These are phyloP conservation scores for Hylia prasina DNA, from an alignment of 2,113 vertebrate species.

Conservation along the genomic window DNA sequence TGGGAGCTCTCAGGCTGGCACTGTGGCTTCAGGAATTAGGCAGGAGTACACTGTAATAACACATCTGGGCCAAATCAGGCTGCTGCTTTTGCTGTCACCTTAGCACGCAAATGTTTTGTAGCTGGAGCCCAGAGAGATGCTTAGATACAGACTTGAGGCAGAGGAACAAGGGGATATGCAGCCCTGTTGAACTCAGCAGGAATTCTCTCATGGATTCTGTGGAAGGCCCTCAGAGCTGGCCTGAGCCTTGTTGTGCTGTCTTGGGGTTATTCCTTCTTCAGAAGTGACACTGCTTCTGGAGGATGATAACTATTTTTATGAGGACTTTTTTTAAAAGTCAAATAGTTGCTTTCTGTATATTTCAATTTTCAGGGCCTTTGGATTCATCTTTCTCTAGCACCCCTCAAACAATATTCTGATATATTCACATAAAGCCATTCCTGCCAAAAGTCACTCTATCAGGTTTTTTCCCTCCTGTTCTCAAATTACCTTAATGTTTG, in stretches of 20 bases:
- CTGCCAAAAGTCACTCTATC: background rate
- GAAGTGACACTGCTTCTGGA: background rate
- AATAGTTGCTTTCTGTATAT: background rate
- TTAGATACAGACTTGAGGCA: background rate
- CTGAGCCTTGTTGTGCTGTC: background rate
- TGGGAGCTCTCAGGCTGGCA: accelerated
- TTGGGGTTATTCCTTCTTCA: background rate
- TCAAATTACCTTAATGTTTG: background rate
- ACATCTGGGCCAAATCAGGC: background rate
- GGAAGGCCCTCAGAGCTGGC: background rate
- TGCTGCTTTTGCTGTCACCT: background rate
- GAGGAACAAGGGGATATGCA: background rate
- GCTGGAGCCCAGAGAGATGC: background rate
- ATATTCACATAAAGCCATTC: background rate
- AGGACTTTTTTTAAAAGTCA: background rate
- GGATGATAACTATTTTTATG: background rate
- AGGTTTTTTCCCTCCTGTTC: background rate
- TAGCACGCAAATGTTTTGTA: background rate
- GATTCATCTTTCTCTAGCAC: background rate
- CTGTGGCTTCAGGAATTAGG: background rate
- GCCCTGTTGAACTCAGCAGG: background rate
- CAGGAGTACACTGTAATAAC: accelerated
- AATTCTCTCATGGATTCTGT: background rate
- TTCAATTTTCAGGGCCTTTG: background rate
- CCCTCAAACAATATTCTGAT: background rate